Base-by-base conservation (phyloP, 30 jellyfish, hydroid and myxozoan species). In the Pelagia noctiluca region DNA sequence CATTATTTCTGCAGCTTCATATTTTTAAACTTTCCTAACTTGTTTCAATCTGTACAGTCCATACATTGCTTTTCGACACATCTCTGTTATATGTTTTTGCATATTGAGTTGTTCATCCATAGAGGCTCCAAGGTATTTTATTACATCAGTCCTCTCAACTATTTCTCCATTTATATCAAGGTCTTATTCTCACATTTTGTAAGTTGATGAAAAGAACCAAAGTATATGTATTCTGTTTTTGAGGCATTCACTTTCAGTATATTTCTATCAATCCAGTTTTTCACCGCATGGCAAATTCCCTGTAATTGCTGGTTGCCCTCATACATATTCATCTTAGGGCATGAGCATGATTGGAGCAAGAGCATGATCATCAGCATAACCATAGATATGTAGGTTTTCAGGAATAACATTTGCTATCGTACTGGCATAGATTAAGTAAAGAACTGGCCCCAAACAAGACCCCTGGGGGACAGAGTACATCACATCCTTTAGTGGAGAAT, bases 1-100 rank as follows among this genome's bases (percentile, higher is more conserved):
- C 18, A 76, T 57, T 50, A 78, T 49, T 76, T 76, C 63, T 46
- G 73, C 71, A n/a, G 83, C 78, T 35, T 71, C 83, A 36, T 35
- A 22, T 34, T 26, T 37, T 46, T 16, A 71, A 46, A 71, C 83
- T 35, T 71, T 71, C 42, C 86, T 74, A 16, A 49, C 53, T 74
- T 47, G 83, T 73, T 50, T 73, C 85, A 73, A 2, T 73, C 50
- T 73, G 85, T 73, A 73, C 85, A 73, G 50, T 47, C 52, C 72
- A 50, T 42, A 37, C 85, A 48, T 48, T 47, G 85, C 42, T 42
- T 47, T 46, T 50, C n/a, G 24, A 5, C 85, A 73, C 85, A 42
- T 73, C 50, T 25, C 72, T n/a, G 72, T 73, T 23, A 73, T 42
- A 30, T 46, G 78, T 46, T 42, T 73, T 50, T 38, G 80, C 64